Evolutionary conservation across 2,888 invertebrate species (phyloP).

Genomic region (Eutolmus rufibarbis): DNA sequence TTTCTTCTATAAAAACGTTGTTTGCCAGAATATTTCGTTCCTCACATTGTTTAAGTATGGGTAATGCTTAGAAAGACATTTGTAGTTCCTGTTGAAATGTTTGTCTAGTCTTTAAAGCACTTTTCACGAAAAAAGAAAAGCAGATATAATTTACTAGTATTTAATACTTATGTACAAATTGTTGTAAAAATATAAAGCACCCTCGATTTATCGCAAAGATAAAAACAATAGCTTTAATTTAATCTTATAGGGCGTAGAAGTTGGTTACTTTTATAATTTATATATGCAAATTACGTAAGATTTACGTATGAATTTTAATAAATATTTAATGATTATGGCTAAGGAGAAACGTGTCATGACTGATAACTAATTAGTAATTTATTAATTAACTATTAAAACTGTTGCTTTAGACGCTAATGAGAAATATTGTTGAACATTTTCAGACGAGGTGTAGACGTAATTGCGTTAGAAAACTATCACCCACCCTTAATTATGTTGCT

Average conservation of each 20-base stretch:
- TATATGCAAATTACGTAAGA: neutral
- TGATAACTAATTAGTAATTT: neutral
- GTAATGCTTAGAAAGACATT: neutral
- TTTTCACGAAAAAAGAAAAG: neutral
- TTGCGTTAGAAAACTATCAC: neutral
- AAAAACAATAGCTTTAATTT: neutral
- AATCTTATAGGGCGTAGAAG: neutral
- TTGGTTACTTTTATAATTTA: no score
- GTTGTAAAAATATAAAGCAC: no score
- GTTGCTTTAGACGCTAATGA: neutral
- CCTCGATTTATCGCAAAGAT: no score
- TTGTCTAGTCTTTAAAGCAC: neutral
- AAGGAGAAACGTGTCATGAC: neutral
- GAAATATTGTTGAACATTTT: no score
- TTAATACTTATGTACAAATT: neutral
- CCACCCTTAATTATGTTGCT: neutral
- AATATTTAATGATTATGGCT: neutral
- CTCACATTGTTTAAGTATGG: neutral
- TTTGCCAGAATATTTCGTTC: neutral
- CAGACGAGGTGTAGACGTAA: no score
- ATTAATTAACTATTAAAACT: neutral
- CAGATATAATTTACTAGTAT: neutral
- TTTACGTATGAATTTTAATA: neutral
- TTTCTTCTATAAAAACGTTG: neutral
- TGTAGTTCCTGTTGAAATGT: neutral